Evolutionary conservation across 1,140 invertebrate genomes (phyloP).

Genomic region (Drosophila paulistorum): DNA sequence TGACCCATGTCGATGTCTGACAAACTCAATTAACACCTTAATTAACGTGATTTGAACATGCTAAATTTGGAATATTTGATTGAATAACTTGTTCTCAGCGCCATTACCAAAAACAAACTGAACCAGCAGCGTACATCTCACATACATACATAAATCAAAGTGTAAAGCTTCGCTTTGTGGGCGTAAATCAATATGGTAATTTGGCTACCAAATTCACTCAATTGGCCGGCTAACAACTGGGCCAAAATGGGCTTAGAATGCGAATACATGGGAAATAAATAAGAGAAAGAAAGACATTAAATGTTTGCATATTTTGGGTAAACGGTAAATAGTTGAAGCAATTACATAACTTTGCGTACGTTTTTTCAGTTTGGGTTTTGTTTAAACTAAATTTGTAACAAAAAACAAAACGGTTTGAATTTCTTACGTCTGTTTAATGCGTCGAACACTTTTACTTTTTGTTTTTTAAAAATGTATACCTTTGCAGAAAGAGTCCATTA

Average conservation of each 20-base stretch:
- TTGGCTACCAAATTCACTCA: conserved; percentile 33
- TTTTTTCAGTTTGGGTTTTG: conserved; percentile 50
- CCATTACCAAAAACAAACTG: conserved; percentile 46
- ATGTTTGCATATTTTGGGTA: conserved; percentile 49
- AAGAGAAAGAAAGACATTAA: conserved; percentile 24
- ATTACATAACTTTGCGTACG: conserved; percentile 36
- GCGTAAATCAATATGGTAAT: conserved; percentile 32
- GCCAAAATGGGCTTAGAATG: not conserved
- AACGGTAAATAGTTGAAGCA: conserved; percentile 47
- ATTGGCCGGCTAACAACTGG: conserved; percentile 38
- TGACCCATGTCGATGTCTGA: conserved; percentile 7
- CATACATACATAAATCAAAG: conserved; percentile 16
- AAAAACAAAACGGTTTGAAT: conserved; percentile 2
- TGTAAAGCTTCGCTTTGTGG: conserved; percentile 18
- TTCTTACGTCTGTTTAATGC: conserved; percentile 53
- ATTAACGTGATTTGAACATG: conserved; percentile 54
- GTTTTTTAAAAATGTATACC: not conserved
- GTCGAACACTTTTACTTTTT: conserved; percentile 65
- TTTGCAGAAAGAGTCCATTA: conserved; percentile 25
- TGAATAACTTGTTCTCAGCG: conserved; percentile 49
- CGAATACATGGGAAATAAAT: conserved; percentile 16
- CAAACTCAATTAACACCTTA: conserved; percentile 46
- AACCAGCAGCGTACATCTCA: conserved; percentile 1
- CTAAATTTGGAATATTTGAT: conserved; percentile 39
- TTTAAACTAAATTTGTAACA: conserved; percentile 42